A percentile compares a stretch with the other conserved stretches of the same genome.
Conservation (phyloP, 1,140 invertebrate genomes). For the Temnothorax longispinosus region DNA sequence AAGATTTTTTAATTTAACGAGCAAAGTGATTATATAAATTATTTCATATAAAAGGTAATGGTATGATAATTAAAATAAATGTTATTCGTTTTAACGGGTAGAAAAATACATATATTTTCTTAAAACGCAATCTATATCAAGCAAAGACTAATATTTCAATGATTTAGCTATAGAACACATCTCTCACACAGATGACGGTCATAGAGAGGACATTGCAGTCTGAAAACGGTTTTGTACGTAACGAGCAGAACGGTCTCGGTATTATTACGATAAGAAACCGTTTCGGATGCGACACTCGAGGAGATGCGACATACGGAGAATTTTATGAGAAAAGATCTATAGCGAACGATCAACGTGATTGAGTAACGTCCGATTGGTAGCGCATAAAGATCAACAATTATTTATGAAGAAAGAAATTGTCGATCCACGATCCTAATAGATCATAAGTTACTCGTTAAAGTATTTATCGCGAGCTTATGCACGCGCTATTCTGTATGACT, state of each 20-base stretch:
- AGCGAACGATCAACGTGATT: background rate
- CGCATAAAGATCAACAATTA: background rate
- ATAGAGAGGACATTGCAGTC: background rate
- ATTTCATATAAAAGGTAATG: background rate
- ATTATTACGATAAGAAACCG: slow-evolving; percentile 41
- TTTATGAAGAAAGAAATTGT: background rate
- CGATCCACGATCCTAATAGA: background rate
- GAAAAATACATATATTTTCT: background rate
- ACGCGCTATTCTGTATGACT: slow-evolving; percentile 30
- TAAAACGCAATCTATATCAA: background rate
- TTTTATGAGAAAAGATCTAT: background rate
- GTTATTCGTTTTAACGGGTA: background rate
- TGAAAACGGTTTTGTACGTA: slow-evolving; percentile 25
- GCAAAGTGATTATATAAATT: background rate
- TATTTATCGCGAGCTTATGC: slow-evolving; percentile 18
- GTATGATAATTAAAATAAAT: background rate
- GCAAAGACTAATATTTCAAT: background rate
- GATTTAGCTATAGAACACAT: background rate
- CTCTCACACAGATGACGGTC: slow-evolving; percentile 17
- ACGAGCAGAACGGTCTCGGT: slow-evolving; percentile 47
- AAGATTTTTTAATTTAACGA: background rate
- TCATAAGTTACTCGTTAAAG: background rate
- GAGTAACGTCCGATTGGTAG: background rate
- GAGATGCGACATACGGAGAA: background rate
- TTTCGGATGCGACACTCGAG: slow-evolving; percentile 21